phyloP scores from a whole-genome alignment of 2,113 vertebrate species.

The Burhinus bistriatus region DNA sequence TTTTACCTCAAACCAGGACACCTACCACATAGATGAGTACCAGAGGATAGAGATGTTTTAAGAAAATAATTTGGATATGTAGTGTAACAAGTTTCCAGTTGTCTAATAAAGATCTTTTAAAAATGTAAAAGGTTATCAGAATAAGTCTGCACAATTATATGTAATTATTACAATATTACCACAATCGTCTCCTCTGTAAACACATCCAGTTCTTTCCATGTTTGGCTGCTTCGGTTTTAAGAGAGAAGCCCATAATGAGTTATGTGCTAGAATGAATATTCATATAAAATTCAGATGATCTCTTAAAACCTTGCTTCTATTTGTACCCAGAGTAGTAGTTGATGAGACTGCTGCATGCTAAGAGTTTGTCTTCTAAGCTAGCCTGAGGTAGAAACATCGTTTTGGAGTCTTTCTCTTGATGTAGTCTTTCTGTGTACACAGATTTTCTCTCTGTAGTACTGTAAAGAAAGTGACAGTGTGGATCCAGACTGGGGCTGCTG shows the following conservation, averaged over 20 bases:
- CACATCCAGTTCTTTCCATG: not conserved
- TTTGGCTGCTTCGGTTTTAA: not conserved
- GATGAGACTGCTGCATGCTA: not conserved
- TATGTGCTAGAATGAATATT: not conserved
- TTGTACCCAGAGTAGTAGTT: not conserved
- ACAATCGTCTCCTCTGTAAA: not conserved
- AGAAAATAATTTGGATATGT: not conserved
- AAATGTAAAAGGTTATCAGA: slow-evolving; percentile 1
- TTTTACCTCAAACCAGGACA: too few relatives aligned
- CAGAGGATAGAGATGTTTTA: not conserved
- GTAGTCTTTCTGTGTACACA: not conserved
- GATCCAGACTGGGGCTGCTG: not conserved
- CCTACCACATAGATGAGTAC: too few relatives aligned
- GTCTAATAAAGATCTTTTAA: slow-evolving; percentile 50
- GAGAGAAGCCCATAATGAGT: not conserved
- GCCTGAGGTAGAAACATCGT: not conserved
- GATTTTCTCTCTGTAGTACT: not conserved
- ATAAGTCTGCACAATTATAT: slow-evolving; percentile 48
- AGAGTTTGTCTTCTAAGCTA: not conserved
- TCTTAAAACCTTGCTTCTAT: not conserved
- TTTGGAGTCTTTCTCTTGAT: not conserved
- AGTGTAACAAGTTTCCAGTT: slow-evolving; percentile 28
- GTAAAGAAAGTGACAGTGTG: not conserved
- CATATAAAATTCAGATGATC: not conserved
- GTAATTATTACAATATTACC: slow-evolving; percentile 37